Conservation (phyloP, 2,888 invertebrate genomes). For the Platycheirus rosarum region DNA sequence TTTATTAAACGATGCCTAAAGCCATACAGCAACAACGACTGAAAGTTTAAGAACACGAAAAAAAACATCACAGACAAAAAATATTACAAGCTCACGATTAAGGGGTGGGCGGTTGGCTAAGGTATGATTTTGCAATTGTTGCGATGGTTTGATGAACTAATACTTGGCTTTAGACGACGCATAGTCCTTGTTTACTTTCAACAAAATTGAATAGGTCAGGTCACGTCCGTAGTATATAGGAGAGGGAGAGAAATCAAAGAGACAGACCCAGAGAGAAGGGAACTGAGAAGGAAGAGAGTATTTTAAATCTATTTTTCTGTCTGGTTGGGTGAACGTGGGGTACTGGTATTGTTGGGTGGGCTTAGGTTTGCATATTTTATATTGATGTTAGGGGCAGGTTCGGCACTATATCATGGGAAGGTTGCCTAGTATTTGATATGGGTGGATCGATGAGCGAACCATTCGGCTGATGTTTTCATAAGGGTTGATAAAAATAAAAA, state of each 20-base stretch:
- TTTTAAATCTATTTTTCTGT: not conserved
- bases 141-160: constrained; percentile 66
- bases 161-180: constrained; percentile 65
- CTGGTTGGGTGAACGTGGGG: too few species aligned
- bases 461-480: too few species aligned
- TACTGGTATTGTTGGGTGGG: not conserved
- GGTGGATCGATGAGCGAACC: too few species aligned
- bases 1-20: constrained; percentile 24
- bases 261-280: not conserved
- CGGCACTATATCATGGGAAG: not conserved
- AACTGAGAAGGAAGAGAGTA: not conserved
- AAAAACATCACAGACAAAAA: constrained; percentile 34
- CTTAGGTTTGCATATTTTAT: not conserved
- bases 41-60: constrained; percentile 1
- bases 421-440: not conserved
- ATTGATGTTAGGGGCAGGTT: not conserved
- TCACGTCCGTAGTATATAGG: constrained; percentile 43
- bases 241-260: constrained; percentile 16
- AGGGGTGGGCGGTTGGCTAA: not conserved
- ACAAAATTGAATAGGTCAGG: constrained; percentile 70
- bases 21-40: not conserved
- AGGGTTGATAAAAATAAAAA: too few species aligned
- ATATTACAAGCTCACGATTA: constrained; percentile 37
- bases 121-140: constrained; percentile 48
- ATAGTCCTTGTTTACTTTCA: constrained; percentile 69